A percentile compares a stretch with the other conserved stretches of the same genome.
phyloP scores from a whole-genome alignment of 2,797 vertebrate genomes.

The Sebastes reedi region DNA sequence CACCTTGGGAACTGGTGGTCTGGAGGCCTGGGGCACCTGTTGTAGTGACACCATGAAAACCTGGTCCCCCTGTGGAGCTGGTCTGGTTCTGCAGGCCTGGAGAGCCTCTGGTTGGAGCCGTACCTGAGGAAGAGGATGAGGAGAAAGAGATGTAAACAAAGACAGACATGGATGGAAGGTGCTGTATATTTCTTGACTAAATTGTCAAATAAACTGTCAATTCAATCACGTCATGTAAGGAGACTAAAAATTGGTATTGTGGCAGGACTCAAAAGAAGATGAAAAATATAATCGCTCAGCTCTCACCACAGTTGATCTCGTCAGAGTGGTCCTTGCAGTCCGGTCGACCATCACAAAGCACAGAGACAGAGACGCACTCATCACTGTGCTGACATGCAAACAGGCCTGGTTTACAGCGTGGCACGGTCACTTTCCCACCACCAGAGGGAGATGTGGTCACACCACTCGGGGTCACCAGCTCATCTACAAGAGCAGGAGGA shows the following conservation, averaged over 20 bases:
- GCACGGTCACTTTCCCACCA: conserved; percentile 52
- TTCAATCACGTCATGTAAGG: background rate
- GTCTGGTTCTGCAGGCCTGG: conserved; percentile 77
- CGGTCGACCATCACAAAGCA: conserved; percentile 82
- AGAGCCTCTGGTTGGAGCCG: conserved; percentile 53
- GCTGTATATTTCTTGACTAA: background rate
- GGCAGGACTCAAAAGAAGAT: background rate
- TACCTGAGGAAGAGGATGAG: conserved; percentile 24
- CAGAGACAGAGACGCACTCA: conserved; percentile 77
- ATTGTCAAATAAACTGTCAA: background rate
- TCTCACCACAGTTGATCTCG: conserved; percentile 81
- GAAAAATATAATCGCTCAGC: background rate
- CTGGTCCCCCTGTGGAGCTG: conserved; percentile 69
- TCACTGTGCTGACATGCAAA: conserved; percentile 72
- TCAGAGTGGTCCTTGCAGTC: conserved; percentile 87
- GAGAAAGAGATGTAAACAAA: background rate
- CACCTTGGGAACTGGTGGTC: conserved; percentile 58
- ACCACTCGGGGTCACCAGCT: conserved; percentile 72
- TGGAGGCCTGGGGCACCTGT: conserved; percentile 72
- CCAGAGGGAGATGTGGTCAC: conserved; percentile 53
- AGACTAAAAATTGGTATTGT: background rate
- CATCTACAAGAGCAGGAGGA: conserved; percentile 59
- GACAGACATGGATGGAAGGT: background rate
- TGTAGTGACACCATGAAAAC: conserved; percentile 50
- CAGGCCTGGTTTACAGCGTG: conserved; percentile 70